Conservation (phyloP, 2,888 invertebrate species). For the Notodonta ziczac region DNA sequence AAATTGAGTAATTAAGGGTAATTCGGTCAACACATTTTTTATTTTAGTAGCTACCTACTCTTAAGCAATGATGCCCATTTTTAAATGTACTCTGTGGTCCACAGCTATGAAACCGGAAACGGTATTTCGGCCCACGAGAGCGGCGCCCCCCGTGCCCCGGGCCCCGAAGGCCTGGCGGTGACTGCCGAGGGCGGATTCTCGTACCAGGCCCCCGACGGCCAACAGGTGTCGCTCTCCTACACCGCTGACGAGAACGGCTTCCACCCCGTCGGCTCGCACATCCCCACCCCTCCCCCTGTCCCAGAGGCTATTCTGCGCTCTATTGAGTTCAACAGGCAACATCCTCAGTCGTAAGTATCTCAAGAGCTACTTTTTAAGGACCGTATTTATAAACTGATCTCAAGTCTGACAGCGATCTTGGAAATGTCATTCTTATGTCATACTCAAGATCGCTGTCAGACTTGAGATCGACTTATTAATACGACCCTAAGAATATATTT, state of each 20-base stretch:
- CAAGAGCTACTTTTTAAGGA: background rate
- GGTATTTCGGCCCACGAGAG: conserved; percentile 85
- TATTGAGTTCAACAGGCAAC: conserved; percentile 65
- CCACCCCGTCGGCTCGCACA: conserved; percentile 84
- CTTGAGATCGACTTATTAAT: too few relatives aligned
- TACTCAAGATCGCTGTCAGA: too few relatives aligned
- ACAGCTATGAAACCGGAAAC: conserved; percentile 86
- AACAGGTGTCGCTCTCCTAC: conserved; percentile 85
- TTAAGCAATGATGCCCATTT: too few relatives aligned
- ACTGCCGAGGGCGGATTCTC: conserved; percentile 87
- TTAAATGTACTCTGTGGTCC: background rate
- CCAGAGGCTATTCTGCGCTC: conserved; percentile 81
- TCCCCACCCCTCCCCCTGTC: conserved; percentile 84
- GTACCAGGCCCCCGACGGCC: conserved; percentile 87
- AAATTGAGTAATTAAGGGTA: too few relatives aligned
- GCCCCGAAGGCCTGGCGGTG: conserved; percentile 73
- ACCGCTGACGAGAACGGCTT: conserved; percentile 88
- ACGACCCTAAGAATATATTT: too few relatives aligned
- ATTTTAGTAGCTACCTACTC: too few relatives aligned
- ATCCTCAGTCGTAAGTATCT: conserved; percentile 62
- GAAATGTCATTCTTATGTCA: too few relatives aligned
- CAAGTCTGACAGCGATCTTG: too few relatives aligned
- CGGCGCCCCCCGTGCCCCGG: conserved; percentile 79
- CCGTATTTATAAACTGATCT: too few relatives aligned
- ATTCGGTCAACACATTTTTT: too few relatives aligned